Percentiles rank a stretch among this genome's conserved stretches.
These are phyloP conservation scores for Zaprionus obscuricornis DNA, from an alignment of 2,888 invertebrate genomes.

Conservation along the genomic window DNA sequence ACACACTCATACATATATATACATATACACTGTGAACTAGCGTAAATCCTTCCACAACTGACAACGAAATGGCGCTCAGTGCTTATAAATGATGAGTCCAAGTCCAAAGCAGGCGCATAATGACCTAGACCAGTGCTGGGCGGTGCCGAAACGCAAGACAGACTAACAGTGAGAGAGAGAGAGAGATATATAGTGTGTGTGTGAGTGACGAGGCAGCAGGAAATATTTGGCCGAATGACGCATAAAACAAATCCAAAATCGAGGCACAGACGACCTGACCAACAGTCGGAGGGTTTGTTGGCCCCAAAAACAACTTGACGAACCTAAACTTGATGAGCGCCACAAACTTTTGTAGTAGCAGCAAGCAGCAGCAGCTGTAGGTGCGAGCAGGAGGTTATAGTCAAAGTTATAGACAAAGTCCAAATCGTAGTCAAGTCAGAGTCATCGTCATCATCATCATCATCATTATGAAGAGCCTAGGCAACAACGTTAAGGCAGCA, in stretches of 20 bases:
- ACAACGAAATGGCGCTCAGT: constrained; percentile 72
- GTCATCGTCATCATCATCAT: constrained; percentile 20
- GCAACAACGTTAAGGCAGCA: too few relatives aligned
- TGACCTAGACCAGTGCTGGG: constrained; percentile 61
- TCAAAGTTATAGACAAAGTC: not conserved
- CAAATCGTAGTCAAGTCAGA: constrained; percentile 20
- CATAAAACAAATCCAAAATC: constrained; percentile 68
- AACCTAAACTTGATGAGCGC: constrained; percentile 51
- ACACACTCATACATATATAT: constrained; percentile 23
- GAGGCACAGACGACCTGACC: constrained; percentile 18
- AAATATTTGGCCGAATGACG: constrained; percentile 72
- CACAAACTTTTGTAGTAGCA: constrained; percentile 10
- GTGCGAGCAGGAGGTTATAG: too few relatives aligned
- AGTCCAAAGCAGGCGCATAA: constrained; percentile 60
- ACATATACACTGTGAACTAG: constrained; percentile 36
- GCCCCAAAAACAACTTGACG: constrained; percentile 61
- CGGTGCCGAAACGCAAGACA: constrained; percentile 1
- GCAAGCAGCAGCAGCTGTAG: constrained; percentile 14
- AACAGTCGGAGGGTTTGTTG: constrained; percentile 63
- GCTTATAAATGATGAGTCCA: constrained; percentile 75
- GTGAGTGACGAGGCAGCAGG: constrained; percentile 37
- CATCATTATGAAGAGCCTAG: constrained; percentile 7
- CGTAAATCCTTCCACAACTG: constrained; percentile 74
- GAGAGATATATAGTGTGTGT: not conserved
- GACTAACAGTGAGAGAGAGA: not conserved